These are phyloP conservation scores for Chironex yamaguchii DNA, from an alignment of 30 jellyfish, hydroid and myxozoan species.

Conservation along the genomic window DNA sequence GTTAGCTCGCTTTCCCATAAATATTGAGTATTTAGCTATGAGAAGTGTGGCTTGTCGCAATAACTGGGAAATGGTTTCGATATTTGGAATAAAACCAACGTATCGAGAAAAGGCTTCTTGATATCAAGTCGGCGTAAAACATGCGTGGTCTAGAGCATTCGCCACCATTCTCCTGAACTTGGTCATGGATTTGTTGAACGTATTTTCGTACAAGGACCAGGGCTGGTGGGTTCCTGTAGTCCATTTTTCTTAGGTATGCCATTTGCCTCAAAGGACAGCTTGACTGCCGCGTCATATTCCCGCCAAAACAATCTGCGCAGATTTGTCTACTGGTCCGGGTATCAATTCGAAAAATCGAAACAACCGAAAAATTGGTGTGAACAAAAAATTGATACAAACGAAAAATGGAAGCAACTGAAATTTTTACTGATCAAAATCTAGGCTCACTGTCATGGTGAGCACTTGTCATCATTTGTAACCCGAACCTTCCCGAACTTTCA, in stretches of 20 bases:
- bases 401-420: too few relatives aligned
- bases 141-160: slow-evolving; percentile 15
- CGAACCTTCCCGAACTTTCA: too few relatives aligned
- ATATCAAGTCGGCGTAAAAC: slow-evolving; percentile 16
- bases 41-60: slow-evolving; percentile 1
- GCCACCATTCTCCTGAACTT: slow-evolving; percentile 4
- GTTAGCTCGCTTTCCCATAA: not conserved
- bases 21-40: not conserved
- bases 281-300: too few relatives aligned
- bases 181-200: slow-evolving; percentile 14
- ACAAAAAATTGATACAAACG: too few relatives aligned
- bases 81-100: slow-evolving; percentile 21
- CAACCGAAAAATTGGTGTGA: too few relatives aligned
- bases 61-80: not conserved
- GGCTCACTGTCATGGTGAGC: too few relatives aligned
- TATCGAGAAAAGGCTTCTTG: not conserved
- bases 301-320: too few relatives aligned
- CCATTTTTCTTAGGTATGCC: slow-evolving; percentile 15
- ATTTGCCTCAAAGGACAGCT: too few relatives aligned
- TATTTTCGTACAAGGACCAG: slow-evolving; percentile 25
- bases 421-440: too few relatives aligned
- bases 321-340: too few relatives aligned
- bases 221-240: slow-evolving; percentile 14
- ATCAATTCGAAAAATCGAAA: too few relatives aligned
- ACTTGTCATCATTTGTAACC: too few relatives aligned